phyloP scores from a whole-genome alignment of 2,797 vertebrate species.

The Luscinia luscinia region DNA sequence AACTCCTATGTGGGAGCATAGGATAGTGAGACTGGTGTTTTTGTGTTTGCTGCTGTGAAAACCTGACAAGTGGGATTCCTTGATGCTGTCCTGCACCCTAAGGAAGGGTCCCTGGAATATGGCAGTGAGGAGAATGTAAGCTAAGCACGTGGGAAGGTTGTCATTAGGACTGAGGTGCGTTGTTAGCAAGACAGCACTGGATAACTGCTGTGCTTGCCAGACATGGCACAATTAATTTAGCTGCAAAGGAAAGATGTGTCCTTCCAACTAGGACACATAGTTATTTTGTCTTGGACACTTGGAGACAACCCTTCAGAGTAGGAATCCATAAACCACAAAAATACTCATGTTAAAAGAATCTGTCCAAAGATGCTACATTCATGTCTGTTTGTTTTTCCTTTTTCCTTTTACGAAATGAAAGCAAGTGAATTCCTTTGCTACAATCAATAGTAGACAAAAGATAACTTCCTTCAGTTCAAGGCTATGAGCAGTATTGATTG shows the following conservation, averaged over 20 bases:
- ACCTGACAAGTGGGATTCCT: background rate
- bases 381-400: background rate
- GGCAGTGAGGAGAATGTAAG: background rate
- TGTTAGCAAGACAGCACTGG: background rate
- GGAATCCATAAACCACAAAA: constrained; percentile 60
- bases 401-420: constrained; percentile 24
- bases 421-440: background rate
- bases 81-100: background rate
- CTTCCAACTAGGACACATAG: constrained; percentile 52
- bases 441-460: background rate
- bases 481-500: background rate
- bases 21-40: background rate
- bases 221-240: background rate
- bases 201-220: background rate
- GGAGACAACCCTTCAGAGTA: constrained; percentile 36
- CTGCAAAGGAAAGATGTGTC: constrained; percentile 40
- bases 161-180: background rate
- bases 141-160: background rate
- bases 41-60: background rate
- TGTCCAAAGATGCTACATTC: constrained; percentile 19
- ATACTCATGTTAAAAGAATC: constrained; percentile 58
- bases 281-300: constrained; percentile 58
- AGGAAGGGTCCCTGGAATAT: background rate
- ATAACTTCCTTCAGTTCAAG: background rate
- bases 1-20: background rate